phyloP scores from a whole-genome alignment of 2,888 invertebrate species.

The Polyploca ridens region DNA sequence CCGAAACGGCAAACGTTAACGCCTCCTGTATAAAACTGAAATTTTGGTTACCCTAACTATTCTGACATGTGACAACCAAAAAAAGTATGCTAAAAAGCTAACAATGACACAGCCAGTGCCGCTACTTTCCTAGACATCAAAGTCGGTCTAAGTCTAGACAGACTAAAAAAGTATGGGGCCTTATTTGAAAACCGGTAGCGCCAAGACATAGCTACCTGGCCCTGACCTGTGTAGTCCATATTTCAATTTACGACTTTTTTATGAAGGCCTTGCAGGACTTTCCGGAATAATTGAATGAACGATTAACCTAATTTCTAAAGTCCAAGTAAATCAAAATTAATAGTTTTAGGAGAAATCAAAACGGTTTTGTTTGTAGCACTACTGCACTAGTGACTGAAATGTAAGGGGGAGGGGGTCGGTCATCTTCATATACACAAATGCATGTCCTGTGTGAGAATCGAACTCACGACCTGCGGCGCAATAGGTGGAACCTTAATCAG shows the following conservation, averaged over 20 bases:
- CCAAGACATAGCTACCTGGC: background rate
- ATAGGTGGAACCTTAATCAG: too few relatives aligned
- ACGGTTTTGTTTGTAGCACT: too few relatives aligned
- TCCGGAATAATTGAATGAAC: background rate
- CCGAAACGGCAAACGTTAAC: too few relatives aligned
- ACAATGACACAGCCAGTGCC: constrained; percentile 18
- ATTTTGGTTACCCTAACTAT: background rate
- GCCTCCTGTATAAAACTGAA: background rate
- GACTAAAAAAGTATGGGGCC: constrained; percentile 12
- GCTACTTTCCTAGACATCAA: constrained; percentile 44
- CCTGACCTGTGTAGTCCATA: background rate
- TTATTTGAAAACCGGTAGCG: constrained; percentile 19
- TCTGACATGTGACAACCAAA: background rate
- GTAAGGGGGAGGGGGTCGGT: too few relatives aligned
- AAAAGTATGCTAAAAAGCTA: constrained; percentile 14
- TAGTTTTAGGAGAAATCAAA: too few relatives aligned
- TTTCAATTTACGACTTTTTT: background rate
- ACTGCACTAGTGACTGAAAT: too few relatives aligned
- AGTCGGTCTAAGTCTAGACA: constrained; percentile 23
- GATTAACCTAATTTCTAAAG: background rate
- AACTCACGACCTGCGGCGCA: too few relatives aligned
- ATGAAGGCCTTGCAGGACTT: background rate
- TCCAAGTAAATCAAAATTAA: too few relatives aligned
- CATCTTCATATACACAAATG: too few relatives aligned
- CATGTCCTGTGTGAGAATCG: too few relatives aligned